These are phyloP conservation scores for Pteropus rufus DNA, from an alignment of 2,797 vertebrate species.

Conservation along the genomic window DNA sequence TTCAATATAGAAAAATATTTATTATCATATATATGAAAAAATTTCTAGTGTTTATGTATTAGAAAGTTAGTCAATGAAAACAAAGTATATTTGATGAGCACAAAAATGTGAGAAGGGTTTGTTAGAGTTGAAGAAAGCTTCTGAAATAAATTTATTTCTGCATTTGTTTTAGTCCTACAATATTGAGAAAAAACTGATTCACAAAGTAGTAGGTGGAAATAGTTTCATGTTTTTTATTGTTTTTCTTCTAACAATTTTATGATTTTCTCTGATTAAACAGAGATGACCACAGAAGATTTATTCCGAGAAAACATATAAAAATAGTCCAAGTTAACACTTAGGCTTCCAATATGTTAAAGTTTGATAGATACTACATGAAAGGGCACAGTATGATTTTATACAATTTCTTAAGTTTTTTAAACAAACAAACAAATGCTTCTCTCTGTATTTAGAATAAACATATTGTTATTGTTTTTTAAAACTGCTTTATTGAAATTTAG, in stretches of 20 bases:
- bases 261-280: background rate
- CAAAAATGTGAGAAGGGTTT: background rate
- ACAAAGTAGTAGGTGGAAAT: background rate
- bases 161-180: background rate
- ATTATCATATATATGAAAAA: background rate
- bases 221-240: background rate
- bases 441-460: background rate
- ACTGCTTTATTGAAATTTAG: background rate
- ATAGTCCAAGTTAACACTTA: background rate
- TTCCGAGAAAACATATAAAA: background rate
- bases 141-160: constrained; percentile 11
- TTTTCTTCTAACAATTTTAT: background rate
- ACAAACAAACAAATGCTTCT: background rate
- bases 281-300: background rate
- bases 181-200: background rate
- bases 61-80: constrained; percentile 10
- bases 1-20: background rate
- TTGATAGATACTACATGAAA: background rate
- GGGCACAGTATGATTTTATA: background rate
- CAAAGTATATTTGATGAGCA: background rate
- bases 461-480: background rate
- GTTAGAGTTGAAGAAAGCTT: background rate
- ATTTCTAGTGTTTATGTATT: background rate
- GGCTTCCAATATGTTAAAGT: background rate
- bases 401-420: background rate